Percentiles rank a stretch among this genome's conserved stretches.
phyloP scores from a whole-genome alignment of 2,113 vertebrate species.

The Pelecanoides urinatrix region DNA sequence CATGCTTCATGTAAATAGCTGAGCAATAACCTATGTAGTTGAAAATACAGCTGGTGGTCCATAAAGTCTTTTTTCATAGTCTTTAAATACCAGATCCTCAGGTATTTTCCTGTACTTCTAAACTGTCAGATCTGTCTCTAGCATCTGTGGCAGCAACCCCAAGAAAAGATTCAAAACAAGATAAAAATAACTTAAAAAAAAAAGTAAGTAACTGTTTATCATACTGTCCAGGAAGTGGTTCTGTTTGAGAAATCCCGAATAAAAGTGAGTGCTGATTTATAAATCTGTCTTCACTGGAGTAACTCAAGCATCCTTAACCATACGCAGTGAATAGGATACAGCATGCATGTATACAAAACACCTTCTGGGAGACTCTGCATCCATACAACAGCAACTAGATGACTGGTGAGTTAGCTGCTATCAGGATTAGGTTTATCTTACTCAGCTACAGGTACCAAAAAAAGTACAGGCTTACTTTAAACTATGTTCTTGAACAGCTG shows the following conservation, averaged over 20 bases:
- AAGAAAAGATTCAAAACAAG: background rate
- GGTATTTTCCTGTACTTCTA: conserved; percentile 11
- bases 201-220: background rate
- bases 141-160: background rate
- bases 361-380: background rate
- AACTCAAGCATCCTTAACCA: background rate
- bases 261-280: background rate
- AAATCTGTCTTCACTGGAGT: background rate
- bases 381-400: background rate
- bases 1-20: background rate
- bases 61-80: background rate
- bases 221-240: background rate
- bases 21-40: background rate
- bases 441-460: conserved; percentile 14
- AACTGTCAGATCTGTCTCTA: conserved; percentile 3
- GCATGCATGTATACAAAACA: background rate
- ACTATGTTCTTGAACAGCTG: conserved; percentile 6
- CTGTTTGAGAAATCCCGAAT: background rate
- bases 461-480: conserved; percentile 1
- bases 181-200: background rate
- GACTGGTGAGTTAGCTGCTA: background rate
- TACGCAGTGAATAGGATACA: background rate
- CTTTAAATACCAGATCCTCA: background rate
- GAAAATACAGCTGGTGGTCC: background rate
- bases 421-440: background rate